Base-by-base conservation (phyloP, 2,113 vertebrate genomes). In the Martes martes region DNA sequence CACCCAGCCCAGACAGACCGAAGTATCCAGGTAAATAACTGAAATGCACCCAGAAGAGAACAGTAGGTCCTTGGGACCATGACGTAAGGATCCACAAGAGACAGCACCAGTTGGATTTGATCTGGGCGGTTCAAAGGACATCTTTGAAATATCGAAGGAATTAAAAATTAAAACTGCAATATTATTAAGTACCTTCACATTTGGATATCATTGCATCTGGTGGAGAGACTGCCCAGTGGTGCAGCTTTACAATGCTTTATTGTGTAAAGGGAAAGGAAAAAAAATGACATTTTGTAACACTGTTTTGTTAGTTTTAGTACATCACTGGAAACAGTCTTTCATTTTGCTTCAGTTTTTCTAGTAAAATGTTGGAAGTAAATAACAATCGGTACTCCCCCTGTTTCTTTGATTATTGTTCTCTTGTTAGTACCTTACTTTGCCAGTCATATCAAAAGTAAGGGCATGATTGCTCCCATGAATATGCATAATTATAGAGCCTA, bases 121-220 rank as follows among this genome's bases (percentile, higher is more conserved):
- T 96, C 96, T 89, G 74, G 47, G 45, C 26, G 61, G 23, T 74
- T 96, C 59, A 36, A 74, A 96, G 87, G 95, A 71, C 78, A 81
- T 94, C 83, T 95, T 95, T 96, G 82, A 94, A 84, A n/a, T 59
- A 97, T 93, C 92, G 96, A 95, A 96, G 94, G 90, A 97, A 97
- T 31, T 89, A 96, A 86, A 93, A 82, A 97, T 28, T 89, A 96
- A 86, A 93, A 84, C 89, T 90, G 84, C 52, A 95, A 88, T 87
- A 97, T 82, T 96, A 97, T 98, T 98, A 97, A 36, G 83, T 55
- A 96, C 33, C 50, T 95, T 91, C 55, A 47, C n/a, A 73, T 96
- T 96, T 93, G 92, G 96, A 71, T 95, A 59, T 95, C 96, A 97
- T 26, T 42, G 19, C 78, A 71, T 97, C 97, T 96, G 92, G 65